These are phyloP conservation scores for Dinocampus coccinellae DNA, from an alignment of 2,888 invertebrate species.

Conservation along the genomic window DNA sequence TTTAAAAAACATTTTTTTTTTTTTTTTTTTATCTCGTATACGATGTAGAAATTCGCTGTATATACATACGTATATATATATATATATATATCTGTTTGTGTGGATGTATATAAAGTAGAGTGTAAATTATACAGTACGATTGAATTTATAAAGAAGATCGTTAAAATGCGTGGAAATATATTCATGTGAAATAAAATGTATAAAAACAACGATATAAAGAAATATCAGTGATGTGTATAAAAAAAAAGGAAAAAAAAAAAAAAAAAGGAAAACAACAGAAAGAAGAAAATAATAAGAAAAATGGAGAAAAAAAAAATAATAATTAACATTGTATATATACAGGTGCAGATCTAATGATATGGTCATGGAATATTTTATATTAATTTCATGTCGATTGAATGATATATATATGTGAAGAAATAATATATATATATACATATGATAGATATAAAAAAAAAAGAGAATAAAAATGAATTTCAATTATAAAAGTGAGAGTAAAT, in stretches of 20 bases:
- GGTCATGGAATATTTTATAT: not conserved
- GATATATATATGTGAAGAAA: not conserved
- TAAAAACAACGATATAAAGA: not conserved
- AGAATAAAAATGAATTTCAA: not conserved
- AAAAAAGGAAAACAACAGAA: no score
- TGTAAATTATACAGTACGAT: constrained; percentile 5
- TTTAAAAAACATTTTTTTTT: not conserved
- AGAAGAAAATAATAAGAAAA: no score
- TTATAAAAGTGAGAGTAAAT: not conserved
- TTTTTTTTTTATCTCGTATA: not conserved
- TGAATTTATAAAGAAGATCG: not conserved
- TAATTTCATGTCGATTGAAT: not conserved
- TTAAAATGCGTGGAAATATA: constrained; percentile 3
- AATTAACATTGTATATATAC: not conserved
- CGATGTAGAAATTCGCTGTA: not conserved
- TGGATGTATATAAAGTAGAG: not conserved
- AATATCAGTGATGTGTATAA: constrained; percentile 2
- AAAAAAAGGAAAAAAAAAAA: no score
- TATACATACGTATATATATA: no score
- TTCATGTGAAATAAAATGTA: not conserved
- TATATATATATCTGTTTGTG: no score
- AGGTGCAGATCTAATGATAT: not conserved
- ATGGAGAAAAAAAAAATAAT: not conserved
- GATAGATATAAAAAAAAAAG: no score
- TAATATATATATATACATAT: no score